Evolutionary conservation across 2,113 vertebrate species (phyloP).

Genomic region (Odontophorus gujanensis): DNA sequence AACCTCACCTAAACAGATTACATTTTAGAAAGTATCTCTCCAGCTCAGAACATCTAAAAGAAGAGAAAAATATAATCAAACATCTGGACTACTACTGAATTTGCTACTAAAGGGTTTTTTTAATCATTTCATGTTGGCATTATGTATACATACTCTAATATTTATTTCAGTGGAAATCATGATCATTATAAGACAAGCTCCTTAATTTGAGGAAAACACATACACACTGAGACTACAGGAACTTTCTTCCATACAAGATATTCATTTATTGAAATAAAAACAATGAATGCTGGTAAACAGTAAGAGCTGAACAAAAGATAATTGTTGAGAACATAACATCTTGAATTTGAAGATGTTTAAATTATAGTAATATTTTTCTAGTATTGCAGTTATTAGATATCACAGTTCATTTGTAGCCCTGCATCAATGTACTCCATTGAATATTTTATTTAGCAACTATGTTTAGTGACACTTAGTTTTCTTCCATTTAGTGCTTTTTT

Average conservation of each 20-base stretch:
- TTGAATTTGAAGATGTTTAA: neutral
- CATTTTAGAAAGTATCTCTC: neutral
- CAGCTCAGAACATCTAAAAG: neutral
- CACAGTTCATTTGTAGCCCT: neutral
- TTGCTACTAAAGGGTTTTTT: neutral
- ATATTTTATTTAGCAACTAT: neutral
- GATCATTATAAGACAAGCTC: neutral
- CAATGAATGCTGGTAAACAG: neutral
- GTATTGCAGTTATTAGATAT: neutral
- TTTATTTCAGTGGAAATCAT: neutral
- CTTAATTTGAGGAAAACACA: neutral
- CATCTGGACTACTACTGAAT: neutral
- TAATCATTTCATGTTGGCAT: neutral
- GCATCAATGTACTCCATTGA: neutral
- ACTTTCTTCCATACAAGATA: neutral
- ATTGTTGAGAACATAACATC: neutral
- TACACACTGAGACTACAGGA: neutral
- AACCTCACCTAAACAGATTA: neutral
- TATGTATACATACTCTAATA: neutral
- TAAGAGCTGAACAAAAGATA: neutral
- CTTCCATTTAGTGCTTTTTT: neutral
- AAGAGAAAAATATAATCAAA: neutral
- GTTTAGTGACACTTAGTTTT: neutral
- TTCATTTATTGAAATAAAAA: fast-evolving
- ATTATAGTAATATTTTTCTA: neutral